Base-by-base conservation (phyloP, 2,113 vertebrate species). In the Egretta garzetta region DNA sequence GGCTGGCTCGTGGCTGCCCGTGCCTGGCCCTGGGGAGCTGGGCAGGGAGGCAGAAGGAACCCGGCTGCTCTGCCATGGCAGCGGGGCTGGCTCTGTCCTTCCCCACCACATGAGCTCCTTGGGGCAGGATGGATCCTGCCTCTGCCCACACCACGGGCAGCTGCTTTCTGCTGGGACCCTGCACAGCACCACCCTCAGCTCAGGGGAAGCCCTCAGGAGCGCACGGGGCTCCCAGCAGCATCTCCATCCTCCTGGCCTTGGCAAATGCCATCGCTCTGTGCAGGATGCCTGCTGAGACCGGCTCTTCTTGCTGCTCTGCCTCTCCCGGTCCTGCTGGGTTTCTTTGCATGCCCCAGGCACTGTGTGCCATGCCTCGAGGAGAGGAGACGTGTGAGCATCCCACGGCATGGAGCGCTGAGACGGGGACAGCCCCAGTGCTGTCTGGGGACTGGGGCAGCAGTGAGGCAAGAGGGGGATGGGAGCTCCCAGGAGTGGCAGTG, bases 391-490 rank as follows among this genome's bases (percentile, higher is more conserved):
- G 0, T 52, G 74, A 71, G 30, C 32, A 75, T n/a, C 90, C 70
- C 66, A 10, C 5, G 22, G 32, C 11, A 1, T 14, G 35, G 28
- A 66, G 23, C 2, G 0, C 37, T 59, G 53, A 15, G 33, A 66
- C 4, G 4, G 55, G 68, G 12, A 66, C 66, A 66, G 55, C 15
- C 67, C 32, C 39, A 26, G 55, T 19, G 19, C 75, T 60, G 55
- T 27, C n/a, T 58, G 35, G 22, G 37, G 8, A 43, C 24, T 1
- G 0, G 21, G 71, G 5, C 79, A 56, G 33, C 89, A 79, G 39
- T 0, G 0, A 86, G 37, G 47, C 39, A 68, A 13, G 63, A 50
- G n/a, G 16, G 53, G 26, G 62, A 43, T 2, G 1, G 64, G 56
- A 58, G 45, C 23, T 85, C 27, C 59, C 4, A 7, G 35, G 43